These are phyloP conservation scores for Adoxophyes honmai DNA, from an alignment of 1,140 invertebrate species.

Conservation along the genomic window DNA sequence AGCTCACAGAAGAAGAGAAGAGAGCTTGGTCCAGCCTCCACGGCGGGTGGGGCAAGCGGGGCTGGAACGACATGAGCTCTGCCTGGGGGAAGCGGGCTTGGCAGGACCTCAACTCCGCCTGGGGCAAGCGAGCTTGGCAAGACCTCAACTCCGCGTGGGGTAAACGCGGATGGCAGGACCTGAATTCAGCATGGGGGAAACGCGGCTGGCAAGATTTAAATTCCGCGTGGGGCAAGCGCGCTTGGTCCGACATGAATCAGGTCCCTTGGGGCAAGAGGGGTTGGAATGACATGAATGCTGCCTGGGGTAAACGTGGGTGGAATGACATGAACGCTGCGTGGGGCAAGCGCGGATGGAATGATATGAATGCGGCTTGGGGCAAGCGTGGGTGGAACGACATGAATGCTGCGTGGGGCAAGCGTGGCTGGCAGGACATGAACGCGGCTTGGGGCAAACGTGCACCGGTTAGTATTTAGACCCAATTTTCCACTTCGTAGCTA, in stretches of 20 bases:
- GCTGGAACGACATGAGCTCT: conserved; percentile 80
- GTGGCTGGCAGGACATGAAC: conserved; percentile 75
- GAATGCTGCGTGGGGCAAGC: too few species aligned
- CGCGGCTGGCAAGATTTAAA: conserved; percentile 79
- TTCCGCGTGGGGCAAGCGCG: conserved; percentile 79
- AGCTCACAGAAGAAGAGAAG: conserved; percentile 63
- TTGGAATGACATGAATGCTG: conserved; percentile 77
- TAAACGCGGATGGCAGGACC: conserved; percentile 75
- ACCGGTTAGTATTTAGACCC: conserved; percentile 50
- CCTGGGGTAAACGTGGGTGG: conserved; percentile 75
- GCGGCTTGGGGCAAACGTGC: conserved; percentile 78
- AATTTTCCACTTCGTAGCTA: too few species aligned
- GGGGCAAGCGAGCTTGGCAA: conserved; percentile 81
- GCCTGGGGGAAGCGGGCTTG: conserved; percentile 82
- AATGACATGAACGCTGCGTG: too few species aligned
- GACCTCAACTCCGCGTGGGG: conserved; percentile 80
- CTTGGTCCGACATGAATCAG: conserved; percentile 75
- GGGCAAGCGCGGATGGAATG: conserved; percentile 52
- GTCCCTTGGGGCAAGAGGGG: conserved; percentile 76
- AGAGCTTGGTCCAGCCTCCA: conserved; percentile 31
- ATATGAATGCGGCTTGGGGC: conserved; percentile 75
- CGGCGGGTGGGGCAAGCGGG: conserved; percentile 80
- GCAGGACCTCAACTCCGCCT: conserved; percentile 79
- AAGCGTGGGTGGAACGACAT: too few species aligned
- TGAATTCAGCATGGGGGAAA: conserved; percentile 62